Conservation (phyloP, 2,797 vertebrate genomes). For the Macropodus opercularis region DNA sequence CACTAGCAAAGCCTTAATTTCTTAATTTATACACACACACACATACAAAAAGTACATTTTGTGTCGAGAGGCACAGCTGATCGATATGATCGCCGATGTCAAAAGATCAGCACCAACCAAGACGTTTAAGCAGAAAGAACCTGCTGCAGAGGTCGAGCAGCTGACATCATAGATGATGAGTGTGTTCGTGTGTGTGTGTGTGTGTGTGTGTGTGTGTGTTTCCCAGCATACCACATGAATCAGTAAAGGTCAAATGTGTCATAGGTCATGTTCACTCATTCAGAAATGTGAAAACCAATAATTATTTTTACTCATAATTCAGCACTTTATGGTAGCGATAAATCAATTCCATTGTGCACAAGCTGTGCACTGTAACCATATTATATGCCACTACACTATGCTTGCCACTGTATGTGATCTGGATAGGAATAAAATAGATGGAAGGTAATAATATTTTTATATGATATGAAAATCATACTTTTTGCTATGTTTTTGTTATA, state of each 20-base stretch:
- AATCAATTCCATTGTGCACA: neutral
- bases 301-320: conserved; percentile 22
- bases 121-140: conserved; percentile 23
- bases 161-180: conserved; percentile 23
- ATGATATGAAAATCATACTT: no score
- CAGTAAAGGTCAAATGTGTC: conserved; percentile 26
- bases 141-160: conserved; percentile 17
- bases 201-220: neutral
- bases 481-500: no score
- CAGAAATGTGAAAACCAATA: conserved; percentile 11
- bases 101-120: conserved; percentile 52
- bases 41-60: conserved; percentile 17
- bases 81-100: conserved; percentile 51
- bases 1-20: conserved; percentile 16
- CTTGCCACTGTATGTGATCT: no score
- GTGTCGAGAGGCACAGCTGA: conserved; percentile 35
- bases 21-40: conserved; percentile 2
- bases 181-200: neutral
- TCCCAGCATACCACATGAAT: conserved; percentile 15
- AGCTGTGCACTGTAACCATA: no score
- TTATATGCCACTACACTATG: no score
- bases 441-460: no score
- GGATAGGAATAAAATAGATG: no score
- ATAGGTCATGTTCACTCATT: neutral
- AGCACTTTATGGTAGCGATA: conserved; percentile 5